These are phyloP conservation scores for Chaetodon trifascialis DNA, from an alignment of 2,113 vertebrate species.

Conservation along the genomic window DNA sequence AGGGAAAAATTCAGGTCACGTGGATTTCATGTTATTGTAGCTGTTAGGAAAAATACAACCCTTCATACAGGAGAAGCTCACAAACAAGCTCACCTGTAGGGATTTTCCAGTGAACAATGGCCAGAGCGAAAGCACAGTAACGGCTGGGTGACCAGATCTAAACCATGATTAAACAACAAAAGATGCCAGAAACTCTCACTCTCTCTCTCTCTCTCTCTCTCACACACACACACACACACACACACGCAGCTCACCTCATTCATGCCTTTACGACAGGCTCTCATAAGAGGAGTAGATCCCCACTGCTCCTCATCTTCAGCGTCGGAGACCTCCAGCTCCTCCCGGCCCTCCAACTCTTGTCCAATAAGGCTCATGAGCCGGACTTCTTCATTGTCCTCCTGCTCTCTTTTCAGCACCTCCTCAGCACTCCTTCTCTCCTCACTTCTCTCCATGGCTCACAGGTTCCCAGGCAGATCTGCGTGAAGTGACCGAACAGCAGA, in stretches of 20 bases:
- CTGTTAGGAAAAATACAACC: conserved; percentile 26
- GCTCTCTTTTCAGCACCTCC: conserved; percentile 42
- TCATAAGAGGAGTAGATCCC: conserved; percentile 64
- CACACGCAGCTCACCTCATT: conserved; percentile 61
- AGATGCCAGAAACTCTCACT: neutral
- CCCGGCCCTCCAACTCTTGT: conserved; percentile 39
- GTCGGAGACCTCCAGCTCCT: conserved; percentile 43
- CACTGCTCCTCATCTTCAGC: conserved; percentile 45
- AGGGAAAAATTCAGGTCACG: neutral
- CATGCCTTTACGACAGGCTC: conserved; percentile 62
- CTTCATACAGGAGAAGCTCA: neutral
- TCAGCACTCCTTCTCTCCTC: conserved; percentile 12
- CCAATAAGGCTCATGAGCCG: conserved; percentile 3
- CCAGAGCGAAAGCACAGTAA: too few relatives aligned
- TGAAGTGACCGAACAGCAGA: neutral
- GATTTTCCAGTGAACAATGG: conserved; percentile 4
- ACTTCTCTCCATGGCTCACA: conserved; percentile 53
- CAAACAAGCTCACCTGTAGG: conserved; percentile 1
- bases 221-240: neutral
- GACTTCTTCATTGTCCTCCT: conserved; percentile 33
- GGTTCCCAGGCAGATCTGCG: conserved; percentile 6
- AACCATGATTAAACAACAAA: neutral
- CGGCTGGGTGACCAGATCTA: neutral
- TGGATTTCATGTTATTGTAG: conserved; percentile 11
- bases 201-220: neutral